Conservation (phyloP, 2,113 vertebrate species). For the Chaenogobius annularis region DNA sequence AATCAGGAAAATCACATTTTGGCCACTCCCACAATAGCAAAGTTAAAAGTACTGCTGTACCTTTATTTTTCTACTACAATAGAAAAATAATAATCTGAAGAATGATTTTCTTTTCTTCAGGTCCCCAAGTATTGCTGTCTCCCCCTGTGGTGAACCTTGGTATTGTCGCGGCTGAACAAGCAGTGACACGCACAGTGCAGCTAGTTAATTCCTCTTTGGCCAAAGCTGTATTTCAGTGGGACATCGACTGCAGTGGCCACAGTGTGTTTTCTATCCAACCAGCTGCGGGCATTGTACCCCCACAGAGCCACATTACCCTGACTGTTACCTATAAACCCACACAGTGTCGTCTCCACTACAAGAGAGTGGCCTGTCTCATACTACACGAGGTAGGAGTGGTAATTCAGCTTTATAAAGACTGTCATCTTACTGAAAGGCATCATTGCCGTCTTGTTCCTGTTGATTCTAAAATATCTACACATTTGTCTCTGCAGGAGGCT, state of each 20-base stretch:
- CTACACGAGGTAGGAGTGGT: conserved; percentile 83
- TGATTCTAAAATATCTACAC: background rate
- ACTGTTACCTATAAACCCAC: conserved; percentile 80
- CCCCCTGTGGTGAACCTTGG: conserved; percentile 79
- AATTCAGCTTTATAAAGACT: background rate
- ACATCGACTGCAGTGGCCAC: conserved; percentile 80
- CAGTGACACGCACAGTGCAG: conserved; percentile 60
- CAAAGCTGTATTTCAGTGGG: conserved; percentile 83
- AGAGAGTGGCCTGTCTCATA: conserved; percentile 85
- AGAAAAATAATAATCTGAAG: background rate
- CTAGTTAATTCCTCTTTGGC: conserved; percentile 82
- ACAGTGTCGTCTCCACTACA: conserved; percentile 80
- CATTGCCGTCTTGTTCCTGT: background rate
- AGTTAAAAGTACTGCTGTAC: too few relatives aligned
- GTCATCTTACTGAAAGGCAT: background rate
- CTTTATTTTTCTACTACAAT: too few relatives aligned
- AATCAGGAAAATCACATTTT: too few relatives aligned
- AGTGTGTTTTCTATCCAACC: conserved; percentile 86
- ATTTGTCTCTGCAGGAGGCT: conserved; percentile 75
- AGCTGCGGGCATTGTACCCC: conserved; percentile 76
- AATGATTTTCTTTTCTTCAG: conserved; percentile 61
- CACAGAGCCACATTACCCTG: conserved; percentile 69
- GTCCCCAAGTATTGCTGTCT: conserved; percentile 81
- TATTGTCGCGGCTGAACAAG: conserved; percentile 76
- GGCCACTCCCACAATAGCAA: too few relatives aligned